Evolutionary conservation across 2,888 invertebrate genomes (phyloP), one percentile per base, ranked within the genome.

Genomic region (Drosophila planitibia): DNA sequence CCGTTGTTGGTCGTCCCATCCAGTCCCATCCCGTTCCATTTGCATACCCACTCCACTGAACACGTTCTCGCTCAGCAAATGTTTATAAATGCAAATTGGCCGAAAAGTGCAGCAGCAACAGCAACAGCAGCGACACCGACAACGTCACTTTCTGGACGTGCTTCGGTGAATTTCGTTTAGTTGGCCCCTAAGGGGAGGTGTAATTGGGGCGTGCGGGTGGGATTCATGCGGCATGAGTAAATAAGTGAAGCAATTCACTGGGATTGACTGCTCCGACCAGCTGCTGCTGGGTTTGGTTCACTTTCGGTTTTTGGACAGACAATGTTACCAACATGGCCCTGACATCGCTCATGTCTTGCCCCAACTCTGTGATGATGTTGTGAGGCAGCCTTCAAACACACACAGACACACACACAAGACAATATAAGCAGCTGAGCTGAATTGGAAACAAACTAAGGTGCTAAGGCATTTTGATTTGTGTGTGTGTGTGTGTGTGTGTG

Each of bases 11-110:
- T 47, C 25, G 47, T 25, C 47, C 47, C 47, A 47, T 16, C 47
- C 47, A 47, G 16, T 47, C 4, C 60, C 35, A 55, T 30, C 25
- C 37, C 41, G 59, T 41, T 16, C 41, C 51, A 28, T 28, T 19
- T 32, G 57, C 64, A 44, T 25, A 22, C 35, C 41, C 54, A 25
- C 33, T 12, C 54, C 14, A 33, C 41, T 41, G 37, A 35, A 47
- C 32, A 16, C 52, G 22, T 25, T 47, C 63, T 64, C 73, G 49
- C 66, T 73, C 59, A 58, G 69, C 74, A 73, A 82, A 79, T 90
- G 89, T 90, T 87, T 90, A 88, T 85, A 90, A 90, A 87, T 87
- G 87, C 84, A 87, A 90, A 87, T 87, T 87, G 87, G 89, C 90
- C 87, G 76, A 87, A 90, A 90, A 90, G 87, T 87, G 85, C 77